These are phyloP conservation scores for Coboldia fuscipes DNA, from an alignment of 1,140 invertebrate genomes.

Conservation along the genomic window DNA sequence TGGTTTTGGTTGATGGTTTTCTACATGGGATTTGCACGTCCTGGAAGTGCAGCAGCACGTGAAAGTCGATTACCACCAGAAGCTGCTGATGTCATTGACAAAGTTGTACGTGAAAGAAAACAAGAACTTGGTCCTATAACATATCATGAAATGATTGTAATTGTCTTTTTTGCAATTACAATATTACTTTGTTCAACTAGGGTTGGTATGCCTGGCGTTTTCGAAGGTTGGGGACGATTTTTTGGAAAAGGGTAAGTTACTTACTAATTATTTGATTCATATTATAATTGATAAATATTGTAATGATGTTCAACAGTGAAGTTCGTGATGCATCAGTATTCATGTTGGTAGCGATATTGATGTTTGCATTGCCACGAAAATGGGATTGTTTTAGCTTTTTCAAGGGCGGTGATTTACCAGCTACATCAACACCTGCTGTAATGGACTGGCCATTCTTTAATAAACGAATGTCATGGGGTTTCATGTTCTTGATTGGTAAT, in stretches of 20 bases:
- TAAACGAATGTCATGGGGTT: slow-evolving; percentile 47
- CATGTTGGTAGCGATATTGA: slow-evolving; percentile 43
- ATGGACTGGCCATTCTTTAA: slow-evolving; percentile 48
- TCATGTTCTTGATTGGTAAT: slow-evolving; percentile 39
- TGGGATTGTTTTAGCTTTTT: slow-evolving; percentile 42
- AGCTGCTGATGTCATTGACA: slow-evolving; percentile 35
- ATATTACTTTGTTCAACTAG: slow-evolving; percentile 76
- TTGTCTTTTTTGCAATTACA: slow-evolving; percentile 26
- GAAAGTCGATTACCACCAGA: slow-evolving; percentile 28
- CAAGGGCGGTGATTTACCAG: slow-evolving; percentile 22
- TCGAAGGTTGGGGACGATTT: slow-evolving; percentile 21
- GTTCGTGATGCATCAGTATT: slow-evolving; percentile 58
- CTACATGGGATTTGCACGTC: slow-evolving; percentile 47
- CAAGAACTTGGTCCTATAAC: slow-evolving; percentile 46
- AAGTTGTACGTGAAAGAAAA: slow-evolving; percentile 42
- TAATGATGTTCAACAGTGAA: slow-evolving; percentile 39
- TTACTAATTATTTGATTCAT: slow-evolving; percentile 25
- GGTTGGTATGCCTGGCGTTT: slow-evolving; percentile 29
- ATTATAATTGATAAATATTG: slow-evolving; percentile 67
- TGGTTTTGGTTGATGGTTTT: slow-evolving; percentile 51
- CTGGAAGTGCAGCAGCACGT: slow-evolving; percentile 32
- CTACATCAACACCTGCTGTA: slow-evolving; percentile 30
- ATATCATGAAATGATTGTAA: slow-evolving; percentile 39
- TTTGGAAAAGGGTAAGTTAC: slow-evolving; percentile 13
- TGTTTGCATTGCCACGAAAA: slow-evolving; percentile 54